Conservation (phyloP, 1,140 invertebrate species). For the Palaemon carinicauda region DNA sequence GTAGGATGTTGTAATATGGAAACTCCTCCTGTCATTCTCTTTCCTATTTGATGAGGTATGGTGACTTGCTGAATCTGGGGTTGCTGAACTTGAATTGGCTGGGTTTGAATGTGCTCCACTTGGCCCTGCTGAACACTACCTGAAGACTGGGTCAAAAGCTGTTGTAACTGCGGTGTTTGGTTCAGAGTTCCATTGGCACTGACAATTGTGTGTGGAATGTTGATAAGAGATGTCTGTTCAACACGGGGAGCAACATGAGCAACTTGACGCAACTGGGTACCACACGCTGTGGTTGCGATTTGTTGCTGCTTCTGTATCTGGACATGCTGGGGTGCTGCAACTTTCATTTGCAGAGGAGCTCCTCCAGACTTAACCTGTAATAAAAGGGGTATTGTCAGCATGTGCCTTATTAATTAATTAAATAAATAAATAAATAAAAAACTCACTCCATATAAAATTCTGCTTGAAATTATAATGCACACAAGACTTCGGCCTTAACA, state of each 20-base stretch:
- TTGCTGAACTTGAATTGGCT: constrained; percentile 9
- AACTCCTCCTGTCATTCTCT: not conserved
- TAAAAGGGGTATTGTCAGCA: no score
- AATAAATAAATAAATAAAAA: no score
- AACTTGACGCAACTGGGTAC: constrained; percentile 16
- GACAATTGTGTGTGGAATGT: not conserved
- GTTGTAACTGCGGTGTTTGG: constrained; percentile 21
- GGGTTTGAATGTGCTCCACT: constrained; percentile 1
- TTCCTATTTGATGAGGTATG: not conserved
- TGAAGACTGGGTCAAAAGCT: constrained; percentile 11
- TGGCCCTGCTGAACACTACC: not conserved
- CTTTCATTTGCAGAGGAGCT: not conserved
- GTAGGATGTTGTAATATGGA: constrained; percentile 31
- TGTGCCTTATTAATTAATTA: no score
- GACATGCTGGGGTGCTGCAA: not conserved
- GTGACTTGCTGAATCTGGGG: constrained; percentile 8
- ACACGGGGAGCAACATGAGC: constrained; percentile 35
- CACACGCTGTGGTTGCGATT: not conserved
- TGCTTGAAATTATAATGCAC: no score
- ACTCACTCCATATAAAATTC: no score
- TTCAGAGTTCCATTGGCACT: not conserved
- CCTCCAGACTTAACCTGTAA: no score
- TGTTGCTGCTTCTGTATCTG: not conserved
- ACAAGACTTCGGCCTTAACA: no score
- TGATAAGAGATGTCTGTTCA: not conserved